Percentiles rank a stretch among this genome's conserved stretches.
phyloP scores from a whole-genome alignment of 2,113 vertebrate species.

The Phyllopteryx taeniolatus region DNA sequence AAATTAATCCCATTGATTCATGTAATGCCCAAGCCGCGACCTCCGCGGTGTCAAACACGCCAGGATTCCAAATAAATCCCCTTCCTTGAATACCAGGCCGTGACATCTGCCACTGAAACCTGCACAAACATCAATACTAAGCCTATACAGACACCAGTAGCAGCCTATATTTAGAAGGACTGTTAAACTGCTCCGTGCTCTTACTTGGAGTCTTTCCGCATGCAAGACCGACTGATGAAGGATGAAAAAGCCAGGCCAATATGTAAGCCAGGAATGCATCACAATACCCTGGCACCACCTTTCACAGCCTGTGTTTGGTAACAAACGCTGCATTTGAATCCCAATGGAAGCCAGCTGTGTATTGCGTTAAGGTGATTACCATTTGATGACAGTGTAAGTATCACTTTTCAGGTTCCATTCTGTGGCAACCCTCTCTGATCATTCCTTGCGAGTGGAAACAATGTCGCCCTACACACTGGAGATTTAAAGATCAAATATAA shows the following conservation, averaged over 20 bases:
- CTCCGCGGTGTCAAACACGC: slow-evolving; percentile 48
- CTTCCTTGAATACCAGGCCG: slow-evolving; percentile 43
- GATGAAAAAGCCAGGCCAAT: slow-evolving; percentile 31
- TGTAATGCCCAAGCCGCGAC: slow-evolving; percentile 49
- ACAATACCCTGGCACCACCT: slow-evolving; percentile 64
- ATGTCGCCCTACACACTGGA: background rate
- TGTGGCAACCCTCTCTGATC: slow-evolving; percentile 10
- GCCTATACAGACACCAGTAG: slow-evolving; percentile 37
- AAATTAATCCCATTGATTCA: slow-evolving; percentile 66
- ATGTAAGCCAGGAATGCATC: slow-evolving; percentile 57
- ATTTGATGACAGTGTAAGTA: slow-evolving; percentile 54
- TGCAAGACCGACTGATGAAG: slow-evolving; percentile 38
- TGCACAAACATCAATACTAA: slow-evolving; percentile 62
- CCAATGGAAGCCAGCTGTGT: slow-evolving; percentile 54
- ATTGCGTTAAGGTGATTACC: slow-evolving; percentile 54
- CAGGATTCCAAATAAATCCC: slow-evolving; percentile 57
- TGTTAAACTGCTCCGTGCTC: slow-evolving; percentile 27
- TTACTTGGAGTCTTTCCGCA: slow-evolving; percentile 24
- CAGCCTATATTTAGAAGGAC: slow-evolving; percentile 53
- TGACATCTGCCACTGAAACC: slow-evolving; percentile 66
- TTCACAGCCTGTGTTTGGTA: slow-evolving; percentile 55
- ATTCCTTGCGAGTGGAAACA: background rate
- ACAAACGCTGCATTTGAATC: slow-evolving; percentile 68
- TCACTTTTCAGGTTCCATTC: slow-evolving; percentile 43
- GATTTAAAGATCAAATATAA: slow-evolving; percentile 6